Percentiles rank a stretch among this genome's conserved stretches.
These are phyloP conservation scores for Oxyura jamaicensis DNA, from an alignment of 2,113 vertebrate genomes.

Conservation along the genomic window DNA sequence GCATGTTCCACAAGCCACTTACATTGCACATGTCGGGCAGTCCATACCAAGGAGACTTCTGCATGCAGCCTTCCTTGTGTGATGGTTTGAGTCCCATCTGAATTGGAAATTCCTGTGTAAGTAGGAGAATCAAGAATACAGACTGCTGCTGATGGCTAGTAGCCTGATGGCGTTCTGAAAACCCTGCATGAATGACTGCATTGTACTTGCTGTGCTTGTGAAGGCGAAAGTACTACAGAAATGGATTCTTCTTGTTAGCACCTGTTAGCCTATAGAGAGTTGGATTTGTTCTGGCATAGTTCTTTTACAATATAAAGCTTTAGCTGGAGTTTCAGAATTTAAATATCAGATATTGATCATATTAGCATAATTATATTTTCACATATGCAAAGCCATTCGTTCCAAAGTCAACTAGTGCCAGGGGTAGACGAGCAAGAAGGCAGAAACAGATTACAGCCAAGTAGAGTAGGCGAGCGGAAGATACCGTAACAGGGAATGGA, in stretches of 20 bases:
- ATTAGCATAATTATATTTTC: neutral
- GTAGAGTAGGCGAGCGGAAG: neutral
- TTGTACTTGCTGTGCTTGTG: neutral
- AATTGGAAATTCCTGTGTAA: neutral
- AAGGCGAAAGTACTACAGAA: neutral
- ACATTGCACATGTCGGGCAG: neutral
- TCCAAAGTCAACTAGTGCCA: neutral
- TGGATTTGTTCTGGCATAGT: neutral
- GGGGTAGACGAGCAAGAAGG: neutral
- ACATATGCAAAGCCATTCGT: neutral
- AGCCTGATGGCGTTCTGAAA: neutral
- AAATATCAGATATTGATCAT: fast-evolving
- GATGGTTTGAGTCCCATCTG: neutral
- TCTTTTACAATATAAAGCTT: neutral
- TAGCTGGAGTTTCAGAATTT: neutral
- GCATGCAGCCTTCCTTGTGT: neutral
- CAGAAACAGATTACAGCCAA: neutral
- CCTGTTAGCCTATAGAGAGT: neutral
- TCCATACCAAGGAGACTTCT: neutral
- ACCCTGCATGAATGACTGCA: neutral
- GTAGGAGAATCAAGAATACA: neutral
- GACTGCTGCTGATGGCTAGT: neutral
- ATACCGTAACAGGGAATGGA: neutral
- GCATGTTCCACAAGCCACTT: neutral
- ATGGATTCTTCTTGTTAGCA: neutral